These are phyloP conservation scores for Eupeodes luniger DNA, from an alignment of 2,888 invertebrate species.

Conservation along the genomic window DNA sequence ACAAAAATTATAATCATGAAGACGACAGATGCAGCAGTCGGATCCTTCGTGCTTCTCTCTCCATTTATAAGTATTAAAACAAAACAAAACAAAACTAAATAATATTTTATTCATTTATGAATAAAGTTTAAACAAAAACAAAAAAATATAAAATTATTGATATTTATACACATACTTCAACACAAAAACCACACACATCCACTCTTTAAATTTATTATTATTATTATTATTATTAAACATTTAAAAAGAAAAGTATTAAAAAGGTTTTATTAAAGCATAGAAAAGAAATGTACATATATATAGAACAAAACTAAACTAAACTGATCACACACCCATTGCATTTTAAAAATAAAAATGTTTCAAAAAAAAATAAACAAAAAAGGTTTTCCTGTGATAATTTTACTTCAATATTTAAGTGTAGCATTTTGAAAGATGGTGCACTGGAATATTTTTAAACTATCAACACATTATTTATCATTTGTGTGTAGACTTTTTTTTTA, in stretches of 20 bases:
- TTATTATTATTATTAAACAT: constrained; percentile 12
- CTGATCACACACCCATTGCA: constrained; percentile 74
- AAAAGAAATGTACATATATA: constrained; percentile 56
- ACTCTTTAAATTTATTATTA: constrained; percentile 60
- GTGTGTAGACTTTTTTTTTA: not conserved
- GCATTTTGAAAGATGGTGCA: no score
- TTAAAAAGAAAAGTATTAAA: constrained; percentile 49
- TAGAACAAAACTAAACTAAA: constrained; percentile 57
- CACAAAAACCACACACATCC: constrained; percentile 45
- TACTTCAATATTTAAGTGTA: not conserved
- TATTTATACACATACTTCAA: constrained; percentile 72
- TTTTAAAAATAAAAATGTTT: constrained; percentile 74
- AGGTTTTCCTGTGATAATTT: not conserved
- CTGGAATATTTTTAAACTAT: no score
- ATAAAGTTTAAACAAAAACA: constrained; percentile 53
- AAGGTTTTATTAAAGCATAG: constrained; percentile 68
- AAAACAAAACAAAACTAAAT: constrained; percentile 34
- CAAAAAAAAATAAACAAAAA: constrained; percentile 46
- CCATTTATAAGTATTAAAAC: constrained; percentile 45
- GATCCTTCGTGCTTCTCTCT: constrained; percentile 37
- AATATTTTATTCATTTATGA: constrained; percentile 63
- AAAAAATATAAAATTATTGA: constrained; percentile 45
- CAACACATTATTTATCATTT: no score
- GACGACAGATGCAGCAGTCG: constrained; percentile 36
- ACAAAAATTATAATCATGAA: constrained; percentile 51